Evolutionary conservation across 2,888 invertebrate species (phyloP).

Genomic region (Cosmia pyralina): DNA sequence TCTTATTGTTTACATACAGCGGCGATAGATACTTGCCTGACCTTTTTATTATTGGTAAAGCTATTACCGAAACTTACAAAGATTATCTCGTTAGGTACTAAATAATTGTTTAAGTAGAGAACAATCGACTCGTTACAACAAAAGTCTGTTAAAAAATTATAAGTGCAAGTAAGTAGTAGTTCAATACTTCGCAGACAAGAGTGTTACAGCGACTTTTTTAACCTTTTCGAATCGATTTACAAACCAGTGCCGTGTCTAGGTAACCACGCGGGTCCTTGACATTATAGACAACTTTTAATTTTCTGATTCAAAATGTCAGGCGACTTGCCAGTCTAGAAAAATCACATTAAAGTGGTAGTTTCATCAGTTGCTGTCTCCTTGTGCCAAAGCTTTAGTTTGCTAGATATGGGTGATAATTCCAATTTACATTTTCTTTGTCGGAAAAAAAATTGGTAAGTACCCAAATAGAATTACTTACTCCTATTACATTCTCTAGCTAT

Average conservation of each 20-base stretch:
- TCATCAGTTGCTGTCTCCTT: conserved; percentile 1
- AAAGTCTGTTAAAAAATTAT: too few relatives aligned
- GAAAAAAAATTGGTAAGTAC: not conserved
- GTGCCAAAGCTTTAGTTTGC: not conserved
- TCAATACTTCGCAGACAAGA: conserved; percentile 17
- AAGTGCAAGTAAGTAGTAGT: too few relatives aligned
- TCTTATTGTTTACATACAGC: conserved; percentile 75
- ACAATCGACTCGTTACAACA: conserved; percentile 12
- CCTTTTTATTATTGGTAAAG: conserved; percentile 52
- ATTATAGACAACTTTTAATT: conserved; percentile 73
- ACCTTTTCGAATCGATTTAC: conserved; percentile 63
- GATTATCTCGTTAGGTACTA: conserved; percentile 24
- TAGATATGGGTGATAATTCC: not conserved
- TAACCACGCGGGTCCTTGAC: conserved; percentile 69
- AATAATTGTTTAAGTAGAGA: conserved; percentile 6
- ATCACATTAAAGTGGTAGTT: conserved; percentile 9
- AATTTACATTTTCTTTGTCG: not conserved
- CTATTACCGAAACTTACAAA: conserved; percentile 28
- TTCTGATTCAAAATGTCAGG: conserved; percentile 65
- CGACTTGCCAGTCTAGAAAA: conserved; percentile 38
- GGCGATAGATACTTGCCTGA: conserved; percentile 66
- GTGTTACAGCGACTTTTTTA: conserved; percentile 52
- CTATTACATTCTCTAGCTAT: not conserved
- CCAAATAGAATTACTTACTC: not conserved
- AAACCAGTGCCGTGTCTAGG: conserved; percentile 51